Conservation (phyloP, 2,113 vertebrate species). For the Sapajus apella region DNA sequence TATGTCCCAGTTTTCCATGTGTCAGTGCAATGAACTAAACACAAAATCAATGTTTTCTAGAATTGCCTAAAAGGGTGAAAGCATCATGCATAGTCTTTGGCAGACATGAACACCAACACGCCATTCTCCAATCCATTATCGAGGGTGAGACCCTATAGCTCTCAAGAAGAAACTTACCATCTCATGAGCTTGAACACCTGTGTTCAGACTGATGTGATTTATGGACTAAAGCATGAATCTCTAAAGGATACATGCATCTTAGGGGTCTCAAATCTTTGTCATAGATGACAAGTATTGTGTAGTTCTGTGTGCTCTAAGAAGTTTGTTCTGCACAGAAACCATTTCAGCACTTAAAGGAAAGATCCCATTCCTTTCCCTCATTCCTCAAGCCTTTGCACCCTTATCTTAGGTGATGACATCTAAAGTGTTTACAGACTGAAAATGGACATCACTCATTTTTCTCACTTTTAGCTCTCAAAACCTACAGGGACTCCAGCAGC, state of each 20-base stretch:
- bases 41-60: background rate
- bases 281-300: background rate
- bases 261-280: background rate
- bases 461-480: constrained; percentile 59
- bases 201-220: background rate
- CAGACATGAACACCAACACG: background rate
- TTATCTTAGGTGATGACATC: background rate
- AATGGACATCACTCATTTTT: background rate
- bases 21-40: background rate
- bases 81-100: background rate
- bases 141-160: background rate
- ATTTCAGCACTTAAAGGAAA: background rate
- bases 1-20: background rate
- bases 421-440: background rate
- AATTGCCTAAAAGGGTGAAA: background rate
- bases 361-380: background rate
- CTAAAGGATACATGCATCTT: background rate
- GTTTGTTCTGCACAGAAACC: background rate
- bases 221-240: background rate
- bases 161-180: background rate
- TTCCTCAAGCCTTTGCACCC: background rate
- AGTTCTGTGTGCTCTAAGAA: background rate
- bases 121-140: background rate
- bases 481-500: constrained; percentile 96
- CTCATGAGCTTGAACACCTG: background rate